phyloP scores from a whole-genome alignment of 1,140 invertebrate genomes.

The Cataglyphis hispanica region DNA sequence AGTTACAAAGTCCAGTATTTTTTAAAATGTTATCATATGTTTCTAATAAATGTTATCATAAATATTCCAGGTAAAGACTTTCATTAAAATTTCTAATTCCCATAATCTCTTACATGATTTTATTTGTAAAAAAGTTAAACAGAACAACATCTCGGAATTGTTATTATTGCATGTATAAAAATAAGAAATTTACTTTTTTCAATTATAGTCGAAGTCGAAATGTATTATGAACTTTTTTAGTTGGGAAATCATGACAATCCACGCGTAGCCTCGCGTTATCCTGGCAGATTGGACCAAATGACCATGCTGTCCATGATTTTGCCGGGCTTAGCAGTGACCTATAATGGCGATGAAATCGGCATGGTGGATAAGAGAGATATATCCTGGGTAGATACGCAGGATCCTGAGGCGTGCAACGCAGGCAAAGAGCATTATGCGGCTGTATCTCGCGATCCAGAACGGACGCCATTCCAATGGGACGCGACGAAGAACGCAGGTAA shows the following conservation, averaged over 20 bases:
- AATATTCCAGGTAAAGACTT: too few species aligned
- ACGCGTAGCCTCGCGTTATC: constrained; percentile 89
- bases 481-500: constrained; percentile 88
- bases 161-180: too few species aligned
- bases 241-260: constrained; percentile 92
- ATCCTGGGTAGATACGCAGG: constrained; percentile 88
- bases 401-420: constrained; percentile 88
- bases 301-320: constrained; percentile 92
- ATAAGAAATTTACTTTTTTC: not conserved
- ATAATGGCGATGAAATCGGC: constrained; percentile 94
- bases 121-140: too few species aligned
- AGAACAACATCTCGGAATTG: too few species aligned
- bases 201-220: not conserved
- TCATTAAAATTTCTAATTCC: too few species aligned
- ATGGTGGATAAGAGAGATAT: constrained; percentile 89
- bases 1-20: too few species aligned
- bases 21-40: too few species aligned
- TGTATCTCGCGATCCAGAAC: constrained; percentile 88
- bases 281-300: constrained; percentile 90
- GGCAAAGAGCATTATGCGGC: constrained; percentile 86
- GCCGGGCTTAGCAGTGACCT: constrained; percentile 92
- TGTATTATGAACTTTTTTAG: not conserved
- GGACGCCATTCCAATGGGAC: constrained; percentile 93
- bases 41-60: too few species aligned
- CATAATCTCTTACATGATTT: too few species aligned